These are phyloP conservation scores for Seriola aureovittata DNA, from an alignment of 2,113 vertebrate species.

Conservation along the genomic window DNA sequence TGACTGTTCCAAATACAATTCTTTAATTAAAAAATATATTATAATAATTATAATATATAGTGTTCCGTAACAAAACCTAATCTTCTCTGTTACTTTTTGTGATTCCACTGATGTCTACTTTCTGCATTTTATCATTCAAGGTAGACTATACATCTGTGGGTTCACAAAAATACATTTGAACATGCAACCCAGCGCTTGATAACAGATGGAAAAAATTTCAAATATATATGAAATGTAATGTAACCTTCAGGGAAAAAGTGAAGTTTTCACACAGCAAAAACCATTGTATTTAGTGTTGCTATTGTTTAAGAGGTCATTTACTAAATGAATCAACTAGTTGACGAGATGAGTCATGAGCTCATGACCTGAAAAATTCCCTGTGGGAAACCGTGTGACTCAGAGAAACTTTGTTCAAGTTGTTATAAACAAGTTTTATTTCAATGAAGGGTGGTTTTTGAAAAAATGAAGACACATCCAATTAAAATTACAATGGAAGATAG, in stretches of 20 bases:
- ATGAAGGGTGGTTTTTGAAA: not conserved
- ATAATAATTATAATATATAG: too few relatives aligned
- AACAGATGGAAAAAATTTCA: not conserved
- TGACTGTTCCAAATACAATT: too few relatives aligned
- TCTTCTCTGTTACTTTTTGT: not conserved
- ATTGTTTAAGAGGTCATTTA: not conserved
- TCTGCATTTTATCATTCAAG: not conserved
- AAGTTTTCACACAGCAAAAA: not conserved
- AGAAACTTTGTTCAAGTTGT: conserved; percentile 1
- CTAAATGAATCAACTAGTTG: conserved; percentile 23
- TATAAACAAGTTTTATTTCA: conserved; percentile 4
- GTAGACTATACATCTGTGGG: not conserved
- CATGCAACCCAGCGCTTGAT: not conserved
- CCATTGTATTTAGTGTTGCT: not conserved
- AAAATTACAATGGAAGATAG: not conserved
- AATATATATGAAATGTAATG: not conserved
- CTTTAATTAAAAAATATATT: too few relatives aligned
- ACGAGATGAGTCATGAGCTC: conserved; percentile 30
- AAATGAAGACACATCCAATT: not conserved
- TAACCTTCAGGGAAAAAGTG: not conserved
- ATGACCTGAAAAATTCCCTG: conserved; percentile 18
- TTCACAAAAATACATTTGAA: not conserved
- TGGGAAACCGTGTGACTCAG: not conserved
- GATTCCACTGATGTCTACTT: not conserved
- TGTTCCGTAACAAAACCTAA: too few relatives aligned